Conservation (phyloP, 1,140 invertebrate genomes). For the Lutraria rhynchaena region DNA sequence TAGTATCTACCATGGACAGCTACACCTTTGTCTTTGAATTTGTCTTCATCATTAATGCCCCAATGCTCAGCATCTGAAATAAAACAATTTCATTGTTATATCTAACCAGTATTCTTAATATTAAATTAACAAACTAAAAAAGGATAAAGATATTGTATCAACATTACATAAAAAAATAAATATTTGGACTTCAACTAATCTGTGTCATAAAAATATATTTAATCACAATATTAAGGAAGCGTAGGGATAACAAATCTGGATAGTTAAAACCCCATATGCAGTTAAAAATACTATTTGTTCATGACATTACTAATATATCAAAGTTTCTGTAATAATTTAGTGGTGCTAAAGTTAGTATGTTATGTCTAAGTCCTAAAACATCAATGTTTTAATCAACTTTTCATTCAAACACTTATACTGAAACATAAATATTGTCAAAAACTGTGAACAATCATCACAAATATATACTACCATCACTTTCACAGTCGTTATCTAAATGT, state of each 20-base stretch:
- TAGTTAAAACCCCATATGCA: too few species aligned
- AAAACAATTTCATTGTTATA: too few species aligned
- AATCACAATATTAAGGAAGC: too few species aligned
- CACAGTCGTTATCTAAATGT: not conserved
- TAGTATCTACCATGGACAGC: not conserved
- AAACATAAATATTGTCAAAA: not conserved
- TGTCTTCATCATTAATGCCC: conserved; percentile 26
- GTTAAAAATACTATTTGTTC: not conserved
- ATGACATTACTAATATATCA: not conserved
- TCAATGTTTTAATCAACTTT: not conserved
- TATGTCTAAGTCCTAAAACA: not conserved
- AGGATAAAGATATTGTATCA: too few species aligned
- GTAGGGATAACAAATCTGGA: too few species aligned
- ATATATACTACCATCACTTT: conserved; percentile 6
- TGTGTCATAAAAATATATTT: too few species aligned
- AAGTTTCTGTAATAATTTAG: not conserved
- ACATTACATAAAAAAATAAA: too few species aligned
- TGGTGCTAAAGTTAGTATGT: not conserved
- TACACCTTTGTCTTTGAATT: not conserved
- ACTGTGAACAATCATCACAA: not conserved
- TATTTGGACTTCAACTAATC: too few species aligned
- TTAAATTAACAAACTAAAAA: too few species aligned
- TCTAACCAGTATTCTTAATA: too few species aligned
- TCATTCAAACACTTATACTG: not conserved
- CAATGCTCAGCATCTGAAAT: conserved; percentile 22